Percentiles rank a stretch among this genome's conserved stretches.
phyloP scores from a whole-genome alignment of 2,113 vertebrate species.

The Pomatostomus ruficeps region DNA sequence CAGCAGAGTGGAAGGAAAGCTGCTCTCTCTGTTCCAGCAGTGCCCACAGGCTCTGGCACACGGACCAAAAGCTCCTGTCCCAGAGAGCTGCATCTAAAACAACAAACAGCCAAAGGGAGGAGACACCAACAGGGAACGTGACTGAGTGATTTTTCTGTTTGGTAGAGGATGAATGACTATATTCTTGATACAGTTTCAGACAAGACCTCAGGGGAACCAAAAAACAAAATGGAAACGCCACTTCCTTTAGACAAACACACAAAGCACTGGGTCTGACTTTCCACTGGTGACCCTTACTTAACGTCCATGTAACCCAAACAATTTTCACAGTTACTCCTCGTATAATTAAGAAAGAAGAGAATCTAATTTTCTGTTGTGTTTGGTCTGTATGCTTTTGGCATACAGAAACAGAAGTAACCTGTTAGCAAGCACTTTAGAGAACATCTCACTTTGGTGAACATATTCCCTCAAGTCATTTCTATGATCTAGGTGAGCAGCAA shows the following conservation, averaged over 20 bases:
- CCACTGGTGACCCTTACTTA: not conserved
- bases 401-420: not conserved
- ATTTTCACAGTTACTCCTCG: not conserved
- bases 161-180: not conserved
- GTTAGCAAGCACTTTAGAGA: not conserved
- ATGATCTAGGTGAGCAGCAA: not conserved
- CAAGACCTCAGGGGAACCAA: not conserved
- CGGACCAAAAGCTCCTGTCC: not conserved
- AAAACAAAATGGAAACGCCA: not conserved
- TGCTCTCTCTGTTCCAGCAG: not conserved
- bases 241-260: not conserved
- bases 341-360: not conserved
- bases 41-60: not conserved
- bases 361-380: not conserved
- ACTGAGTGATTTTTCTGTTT: not conserved
- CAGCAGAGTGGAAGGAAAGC: not conserved
- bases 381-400: not conserved
- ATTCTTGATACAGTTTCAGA: not conserved
- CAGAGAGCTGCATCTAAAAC: not conserved
- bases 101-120: not conserved
- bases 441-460: not conserved
- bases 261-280: not conserved
- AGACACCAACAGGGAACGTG: not conserved
- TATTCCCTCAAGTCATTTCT: not conserved
- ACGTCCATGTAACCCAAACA: not conserved